Evolutionary conservation across 1,140 invertebrate genomes (phyloP), one percentile per base, ranked within the genome.

Genomic region (Drosophila kurseongensis): DNA sequence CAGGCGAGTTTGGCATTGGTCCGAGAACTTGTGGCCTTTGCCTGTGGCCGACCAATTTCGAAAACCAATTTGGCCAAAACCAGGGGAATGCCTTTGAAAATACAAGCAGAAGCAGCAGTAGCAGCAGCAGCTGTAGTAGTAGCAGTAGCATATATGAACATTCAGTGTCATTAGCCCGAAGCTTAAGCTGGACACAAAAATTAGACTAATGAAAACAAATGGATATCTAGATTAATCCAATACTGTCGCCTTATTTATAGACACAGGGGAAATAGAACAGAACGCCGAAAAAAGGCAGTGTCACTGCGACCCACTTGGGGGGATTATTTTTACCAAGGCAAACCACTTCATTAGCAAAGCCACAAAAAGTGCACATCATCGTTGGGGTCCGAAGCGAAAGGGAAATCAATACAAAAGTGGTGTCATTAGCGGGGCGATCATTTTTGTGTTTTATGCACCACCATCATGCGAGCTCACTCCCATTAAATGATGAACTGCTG

Each of bases 191-290:
- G 60, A 60, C 54, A 56, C 65, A 58, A 58, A 83, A 89, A 89
- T 88, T 88, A 83, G 76, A 77, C 83, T 88, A 88, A 88, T 88
- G 79, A 89, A 89, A 79, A 83, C 76, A 89, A 88, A 88, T 89
- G 80, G 80, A 89, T 77, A 89, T 89, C 67, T 71, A 80, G 86
- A 89, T 89, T 88, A 88, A 89, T 79, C 84, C 84, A 76, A 89
- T 86, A 77, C 75, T 74, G 83, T 88, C 84, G 57, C 79, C 63
- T 71, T 83, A 83, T 88, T 83, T 89, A 83, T 84, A 80, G 84
- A 40, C 60, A 58, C 50, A 60, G 40, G 29, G 60, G 57, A 60
- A 76, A 65, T 16, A 44, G 63, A 65, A 47, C 38, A 44, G 63
- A 65, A 47, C 38, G 35, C 29, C 36, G 14, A 27, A 86, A 86